A percentile compares a stretch with the other conserved stretches of the same genome.
Evolutionary conservation across 2,888 invertebrate genomes (phyloP).

Genomic region (Dromius quadrimaculatus): DNA sequence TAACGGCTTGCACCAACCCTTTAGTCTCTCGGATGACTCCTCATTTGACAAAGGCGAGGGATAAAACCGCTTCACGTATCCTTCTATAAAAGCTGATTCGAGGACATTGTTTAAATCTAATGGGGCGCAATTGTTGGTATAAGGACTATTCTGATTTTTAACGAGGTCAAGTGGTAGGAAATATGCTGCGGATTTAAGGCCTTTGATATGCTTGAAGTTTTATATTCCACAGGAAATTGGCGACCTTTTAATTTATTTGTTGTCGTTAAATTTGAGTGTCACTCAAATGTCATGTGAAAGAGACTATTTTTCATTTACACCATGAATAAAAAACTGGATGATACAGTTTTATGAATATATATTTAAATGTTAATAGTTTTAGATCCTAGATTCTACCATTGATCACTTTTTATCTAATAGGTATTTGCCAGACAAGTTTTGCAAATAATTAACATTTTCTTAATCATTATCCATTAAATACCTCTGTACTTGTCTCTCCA

Average conservation of each 20-base stretch:
- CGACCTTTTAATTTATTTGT: too few species aligned
- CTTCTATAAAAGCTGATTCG: slow-evolving; percentile 20
- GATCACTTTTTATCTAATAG: too few species aligned
- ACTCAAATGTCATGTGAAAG: too few species aligned
- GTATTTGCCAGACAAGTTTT: too few species aligned
- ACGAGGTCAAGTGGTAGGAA: slow-evolving; percentile 15
- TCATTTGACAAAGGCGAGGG: not conserved
- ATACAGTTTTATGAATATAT: too few species aligned
- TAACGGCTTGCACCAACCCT: slow-evolving; percentile 32
- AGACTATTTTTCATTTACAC: too few species aligned
- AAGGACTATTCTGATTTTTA: slow-evolving; percentile 20
- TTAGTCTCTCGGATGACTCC: slow-evolving; percentile 15
- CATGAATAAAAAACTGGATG: too few species aligned
- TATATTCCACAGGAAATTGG: slow-evolving; percentile 4
- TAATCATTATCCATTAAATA: too few species aligned
- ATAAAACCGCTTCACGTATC: slow-evolving; percentile 2
- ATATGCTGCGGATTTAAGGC: slow-evolving; percentile 10
- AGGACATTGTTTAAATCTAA: slow-evolving; percentile 16
- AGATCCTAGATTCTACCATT: too few species aligned
- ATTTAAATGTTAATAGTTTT: too few species aligned
- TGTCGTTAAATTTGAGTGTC: too few species aligned
- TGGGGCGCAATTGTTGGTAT: not conserved
- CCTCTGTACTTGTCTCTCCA: not conserved
- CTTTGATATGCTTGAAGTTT: not conserved
- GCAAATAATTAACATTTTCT: too few species aligned